phyloP scores from a whole-genome alignment of 2,888 invertebrate species.

The Exocentrus adspersus region DNA sequence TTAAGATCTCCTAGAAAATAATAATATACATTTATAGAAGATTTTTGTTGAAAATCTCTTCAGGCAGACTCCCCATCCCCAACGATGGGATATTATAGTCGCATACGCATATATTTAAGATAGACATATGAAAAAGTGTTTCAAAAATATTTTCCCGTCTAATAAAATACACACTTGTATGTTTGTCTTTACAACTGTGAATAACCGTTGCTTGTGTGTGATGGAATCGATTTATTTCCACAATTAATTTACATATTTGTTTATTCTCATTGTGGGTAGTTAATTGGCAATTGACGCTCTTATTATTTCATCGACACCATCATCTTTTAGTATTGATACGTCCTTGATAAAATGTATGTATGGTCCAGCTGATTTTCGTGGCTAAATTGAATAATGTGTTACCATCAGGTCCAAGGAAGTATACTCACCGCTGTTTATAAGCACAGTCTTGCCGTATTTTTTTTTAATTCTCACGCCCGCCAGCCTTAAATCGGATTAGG shows the following conservation, averaged over 20 bases:
- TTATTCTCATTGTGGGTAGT: background rate
- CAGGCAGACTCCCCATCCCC: no score
- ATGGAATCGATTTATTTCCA: background rate
- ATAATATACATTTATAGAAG: no score
- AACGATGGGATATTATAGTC: no score
- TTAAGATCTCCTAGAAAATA: no score
- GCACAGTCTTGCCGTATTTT: background rate
- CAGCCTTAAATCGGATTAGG: background rate
- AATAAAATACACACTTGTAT: no score
- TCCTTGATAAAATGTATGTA: constrained; percentile 2
- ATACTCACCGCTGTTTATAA: no score
- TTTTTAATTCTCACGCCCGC: constrained; percentile 1
- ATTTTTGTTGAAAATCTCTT: no score
- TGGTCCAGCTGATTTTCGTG: background rate
- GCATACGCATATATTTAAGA: no score
- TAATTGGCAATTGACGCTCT: constrained; percentile 8
- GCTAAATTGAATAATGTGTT: constrained; percentile 2
- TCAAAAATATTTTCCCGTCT: no score
- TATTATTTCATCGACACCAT: background rate
- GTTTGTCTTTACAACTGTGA: no score
- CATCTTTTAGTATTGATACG: background rate
- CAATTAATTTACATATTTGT: constrained; percentile 1
- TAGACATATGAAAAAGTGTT: no score
- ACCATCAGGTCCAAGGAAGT: constrained; percentile 1
- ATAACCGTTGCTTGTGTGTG: background rate